Conservation (phyloP, 2,797 vertebrate genomes). For the Chaunax sp. region DNA sequence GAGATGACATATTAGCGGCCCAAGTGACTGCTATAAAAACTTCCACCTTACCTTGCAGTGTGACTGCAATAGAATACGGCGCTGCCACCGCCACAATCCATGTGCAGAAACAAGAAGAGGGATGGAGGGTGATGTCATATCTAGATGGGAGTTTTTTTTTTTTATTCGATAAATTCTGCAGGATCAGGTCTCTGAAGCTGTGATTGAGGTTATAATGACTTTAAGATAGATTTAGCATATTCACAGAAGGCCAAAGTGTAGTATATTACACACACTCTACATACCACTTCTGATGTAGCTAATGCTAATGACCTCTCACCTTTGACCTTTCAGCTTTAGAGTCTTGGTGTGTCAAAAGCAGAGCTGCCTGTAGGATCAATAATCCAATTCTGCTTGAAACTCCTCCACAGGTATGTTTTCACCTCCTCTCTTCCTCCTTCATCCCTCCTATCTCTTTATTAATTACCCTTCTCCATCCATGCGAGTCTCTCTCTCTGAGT, state of each 20-base stretch:
- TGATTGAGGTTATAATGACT: conserved; percentile 23
- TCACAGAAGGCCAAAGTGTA: conserved; percentile 25
- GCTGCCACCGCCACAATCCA: conserved; percentile 52
- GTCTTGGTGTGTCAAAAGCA: conserved; percentile 40
- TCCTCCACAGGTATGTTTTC: conserved; percentile 66
- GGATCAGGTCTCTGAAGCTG: conserved; percentile 12
- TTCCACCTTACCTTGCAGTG: conserved; percentile 65
- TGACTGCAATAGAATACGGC: conserved; percentile 53
- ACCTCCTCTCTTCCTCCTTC: conserved; percentile 56
- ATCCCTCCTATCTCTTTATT: conserved; percentile 79
- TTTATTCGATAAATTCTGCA: conserved; percentile 38
- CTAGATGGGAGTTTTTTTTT: conserved; percentile 45
- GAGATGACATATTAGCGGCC: conserved; percentile 82
- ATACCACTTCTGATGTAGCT: conserved; percentile 48
- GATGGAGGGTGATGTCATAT: conserved; percentile 70
- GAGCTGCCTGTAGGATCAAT: conserved; percentile 53
- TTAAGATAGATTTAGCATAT: conserved; percentile 42
- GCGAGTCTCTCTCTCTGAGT: conserved; percentile 77
- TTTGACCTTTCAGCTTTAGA: conserved; percentile 61
- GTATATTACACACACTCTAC: conserved; percentile 20
- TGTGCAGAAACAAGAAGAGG: conserved; percentile 32
- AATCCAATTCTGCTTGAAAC: conserved; percentile 45
- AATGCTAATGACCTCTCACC: conserved; percentile 55
- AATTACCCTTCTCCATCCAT: conserved; percentile 79
- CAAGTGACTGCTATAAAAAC: conserved; percentile 82